phyloP scores from a whole-genome alignment of 2,113 vertebrate genomes.

The Isurus oxyrinchus region DNA sequence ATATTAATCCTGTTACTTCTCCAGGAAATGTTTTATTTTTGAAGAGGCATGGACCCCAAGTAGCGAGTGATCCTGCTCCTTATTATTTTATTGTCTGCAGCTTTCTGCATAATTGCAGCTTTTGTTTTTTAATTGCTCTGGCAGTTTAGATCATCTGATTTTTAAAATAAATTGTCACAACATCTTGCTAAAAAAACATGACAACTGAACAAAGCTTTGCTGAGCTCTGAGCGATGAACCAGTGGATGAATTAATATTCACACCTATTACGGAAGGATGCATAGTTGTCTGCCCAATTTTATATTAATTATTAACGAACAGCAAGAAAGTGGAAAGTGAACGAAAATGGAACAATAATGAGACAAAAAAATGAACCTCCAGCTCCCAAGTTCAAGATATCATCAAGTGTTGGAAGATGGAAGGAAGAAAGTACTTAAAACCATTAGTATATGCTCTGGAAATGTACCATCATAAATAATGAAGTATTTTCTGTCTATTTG shows the following conservation, averaged over 20 bases:
- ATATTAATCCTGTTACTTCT: background rate
- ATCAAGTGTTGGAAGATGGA: background rate
- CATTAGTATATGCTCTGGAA: background rate
- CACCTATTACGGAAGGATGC: background rate
- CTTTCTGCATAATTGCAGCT: background rate
- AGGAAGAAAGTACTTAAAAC: background rate
- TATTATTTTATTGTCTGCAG: background rate
- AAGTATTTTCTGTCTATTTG: background rate
- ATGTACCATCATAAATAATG: background rate
- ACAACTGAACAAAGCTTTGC: background rate
- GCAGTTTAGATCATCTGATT: background rate
- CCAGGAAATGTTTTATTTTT: background rate
- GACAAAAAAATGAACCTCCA: background rate
- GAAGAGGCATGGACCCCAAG: background rate
- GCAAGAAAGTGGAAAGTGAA: background rate
- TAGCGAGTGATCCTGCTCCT: background rate
- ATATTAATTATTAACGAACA: background rate
- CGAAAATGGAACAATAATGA: background rate
- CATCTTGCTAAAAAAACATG: background rate
- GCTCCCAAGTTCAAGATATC: background rate
- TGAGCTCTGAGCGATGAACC: background rate
- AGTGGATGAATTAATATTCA: background rate
- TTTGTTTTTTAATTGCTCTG: background rate
- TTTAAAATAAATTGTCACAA: background rate
- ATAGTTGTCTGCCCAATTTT: background rate